Base-by-base conservation (phyloP, 2,113 vertebrate species). In the Chamaea fasciata region DNA sequence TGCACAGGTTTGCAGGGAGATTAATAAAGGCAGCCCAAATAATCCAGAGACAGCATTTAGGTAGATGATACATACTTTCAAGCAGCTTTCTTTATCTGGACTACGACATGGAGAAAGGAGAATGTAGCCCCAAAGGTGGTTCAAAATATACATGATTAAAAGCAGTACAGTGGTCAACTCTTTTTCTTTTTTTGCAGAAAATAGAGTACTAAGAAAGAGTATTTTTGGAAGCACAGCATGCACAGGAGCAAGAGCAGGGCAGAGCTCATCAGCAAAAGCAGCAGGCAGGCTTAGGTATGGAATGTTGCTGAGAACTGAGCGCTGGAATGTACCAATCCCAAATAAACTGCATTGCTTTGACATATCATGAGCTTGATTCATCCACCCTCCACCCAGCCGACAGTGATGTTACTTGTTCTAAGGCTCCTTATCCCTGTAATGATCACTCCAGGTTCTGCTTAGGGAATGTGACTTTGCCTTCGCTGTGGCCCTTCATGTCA, bases 381-480 rank as follows among this genome's bases (percentile, higher is more conserved):
- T 37, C 26, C 42, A 13, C 33, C 13, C 52, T 79, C 47, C 10
- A 5, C 13, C 6, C 37, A 2, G 12, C 7, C 0, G 0, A 13
- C 8, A 83, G 12, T 0, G 6, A 6, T 15, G 30, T 65, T 46
- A 42, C 15, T 87, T 33, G 11, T 55, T 24, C 4, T 46, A 15
- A 62, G 30, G 13, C 33, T 59, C n/a, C 47, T 18, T 24, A 21
- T 86, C 24, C 21, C 39, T 60, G 8, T 68, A 30, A 9, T 31
- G 49, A 41, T 90, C 39, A 35, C 19, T 59, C 26, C 35, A 67
- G 21, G 14, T 70, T 74, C 39, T 65, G 4, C 30, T 50, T 67
- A 16, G 20, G 8, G 49, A 41, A 37, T 76, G 19, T 42, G 46
- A 37, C 24, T 80, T 83, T 44, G 22, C 31, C 24, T 80, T 83